Base-by-base conservation (phyloP, 92 coral and sea anemone species). In the Actinernus sp. region DNA sequence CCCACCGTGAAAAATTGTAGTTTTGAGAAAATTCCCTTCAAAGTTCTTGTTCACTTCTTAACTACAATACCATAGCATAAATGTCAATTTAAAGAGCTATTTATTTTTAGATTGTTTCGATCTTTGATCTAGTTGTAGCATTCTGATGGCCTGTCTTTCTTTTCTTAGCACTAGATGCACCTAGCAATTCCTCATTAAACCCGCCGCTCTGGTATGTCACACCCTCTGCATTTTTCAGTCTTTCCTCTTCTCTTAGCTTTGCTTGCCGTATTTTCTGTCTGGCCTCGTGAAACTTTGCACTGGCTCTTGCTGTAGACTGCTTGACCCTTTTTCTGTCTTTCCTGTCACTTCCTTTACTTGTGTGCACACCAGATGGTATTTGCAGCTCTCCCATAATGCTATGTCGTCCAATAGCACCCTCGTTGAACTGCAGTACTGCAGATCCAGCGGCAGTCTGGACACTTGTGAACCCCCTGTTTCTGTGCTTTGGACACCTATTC, bases 191-290 rank as follows among this genome's bases (percentile, higher is more conserved):
- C 32, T 61, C 65, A 37, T 58, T 61, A 75, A 75, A 68, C 28
- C 59, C 74, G 3, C 78, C 89, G 30, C 70, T 59, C 49, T 51
- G 68, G 34, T 75, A 83, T 29, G 84, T 75, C 9, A 71, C 57
- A 28, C 84, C 84, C 45, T 83, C 84, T 44, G 22, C 33, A 3
- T 32, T 38, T 47, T 51, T 34, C 58, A 62, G 28, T 26, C 54
- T 44, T 54, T 67, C 67, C 40, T 83, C 89, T 17, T 73, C 89
- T 46, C 61, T 58, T 40, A 48, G 50, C 48, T 47, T 60, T 11
- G 84, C 79, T 58, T 83, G 84, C 17, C 85, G 51, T 62, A 58
- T 75, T 20, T 49, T 65, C 31, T 61, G 82, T 31, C 85, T 76
- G 51, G 64, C 56, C 51, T 76, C 59, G 57, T 82, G 63, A 40